Conservation (phyloP, 2,888 invertebrate genomes). For the Aethes cnicana region DNA sequence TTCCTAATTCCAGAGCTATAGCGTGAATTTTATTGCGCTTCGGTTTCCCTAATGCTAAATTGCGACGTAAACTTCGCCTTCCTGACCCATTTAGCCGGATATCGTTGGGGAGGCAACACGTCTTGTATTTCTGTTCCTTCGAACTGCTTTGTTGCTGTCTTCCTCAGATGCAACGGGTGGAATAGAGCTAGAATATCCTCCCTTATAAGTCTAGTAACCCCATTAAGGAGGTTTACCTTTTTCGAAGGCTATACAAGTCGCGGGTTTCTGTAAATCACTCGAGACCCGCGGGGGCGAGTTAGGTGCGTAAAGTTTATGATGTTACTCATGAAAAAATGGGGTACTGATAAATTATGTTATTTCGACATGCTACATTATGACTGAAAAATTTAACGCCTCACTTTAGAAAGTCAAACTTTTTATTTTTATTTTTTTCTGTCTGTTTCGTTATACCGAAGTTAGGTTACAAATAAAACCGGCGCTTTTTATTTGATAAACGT, state of each 20-base stretch:
- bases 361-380: slow-evolving; percentile 22
- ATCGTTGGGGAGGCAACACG: slow-evolving; percentile 64
- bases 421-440: slow-evolving; percentile 3
- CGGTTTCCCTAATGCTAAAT: slow-evolving; percentile 69
- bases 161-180: slow-evolving; percentile 44
- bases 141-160: slow-evolving; percentile 54
- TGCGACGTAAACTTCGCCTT: slow-evolving; percentile 78
- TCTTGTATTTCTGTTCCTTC: slow-evolving; percentile 64
- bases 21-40: slow-evolving; percentile 69
- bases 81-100: slow-evolving; percentile 80
- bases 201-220: slow-evolving; percentile 61
- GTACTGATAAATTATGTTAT: slow-evolving; percentile 40
- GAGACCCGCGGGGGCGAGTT: slow-evolving; percentile 56
- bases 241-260: slow-evolving; percentile 46
- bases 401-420: slow-evolving; percentile 3
- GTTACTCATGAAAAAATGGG: slow-evolving; percentile 62
- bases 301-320: slow-evolving; percentile 68
- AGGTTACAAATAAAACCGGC: too few species aligned
- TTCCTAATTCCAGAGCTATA: slow-evolving; percentile 65
- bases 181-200: slow-evolving; percentile 50
- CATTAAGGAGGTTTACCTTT: slow-evolving; percentile 52
- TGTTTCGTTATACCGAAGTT: slow-evolving; percentile 1
- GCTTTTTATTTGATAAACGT: too few species aligned
- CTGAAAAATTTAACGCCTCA: not conserved
- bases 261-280: slow-evolving; percentile 76